phyloP scores from a whole-genome alignment of 2,888 invertebrate genomes.

The Mimumesa dahlbomi region DNA sequence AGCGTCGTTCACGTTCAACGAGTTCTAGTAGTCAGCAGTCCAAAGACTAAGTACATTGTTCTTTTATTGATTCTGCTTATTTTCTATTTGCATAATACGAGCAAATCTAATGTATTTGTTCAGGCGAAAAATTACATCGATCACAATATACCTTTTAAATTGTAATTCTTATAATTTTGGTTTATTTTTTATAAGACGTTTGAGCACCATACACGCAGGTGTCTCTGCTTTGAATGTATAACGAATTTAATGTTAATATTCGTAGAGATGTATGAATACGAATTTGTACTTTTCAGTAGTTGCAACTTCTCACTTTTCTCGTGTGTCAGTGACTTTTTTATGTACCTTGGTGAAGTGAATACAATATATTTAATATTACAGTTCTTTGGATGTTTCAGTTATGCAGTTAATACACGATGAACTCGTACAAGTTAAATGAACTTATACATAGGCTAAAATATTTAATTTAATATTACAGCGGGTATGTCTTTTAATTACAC shows the following conservation, averaged over 20 bases:
- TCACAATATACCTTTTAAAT: conserved; percentile 17
- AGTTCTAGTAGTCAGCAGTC: conserved; percentile 73
- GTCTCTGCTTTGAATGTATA: conserved; percentile 11
- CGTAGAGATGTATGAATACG: conserved; percentile 19
- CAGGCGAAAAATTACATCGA: conserved; percentile 24
- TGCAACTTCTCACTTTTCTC: conserved; percentile 5
- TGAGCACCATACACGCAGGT: conserved; percentile 13
- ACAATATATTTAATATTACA: conserved; percentile 7
- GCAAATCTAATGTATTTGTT: conserved; percentile 20
- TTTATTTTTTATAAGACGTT: conserved; percentile 15
- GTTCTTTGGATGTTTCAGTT: conserved; percentile 4
- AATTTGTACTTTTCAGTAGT: conserved; percentile 16
- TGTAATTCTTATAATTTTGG: conserved; percentile 14
- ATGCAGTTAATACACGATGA: neutral
- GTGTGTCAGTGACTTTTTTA: conserved; percentile 8
- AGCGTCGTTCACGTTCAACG: conserved; percentile 73
- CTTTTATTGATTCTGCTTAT: conserved; percentile 3
- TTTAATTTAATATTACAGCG: conserved; percentile 3
- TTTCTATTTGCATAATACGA: conserved; percentile 17
- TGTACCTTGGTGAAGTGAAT: conserved; percentile 7
- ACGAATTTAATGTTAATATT: conserved; percentile 26
- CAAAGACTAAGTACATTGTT: conserved; percentile 63
- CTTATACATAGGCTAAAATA: conserved; percentile 1
- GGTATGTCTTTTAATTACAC: conserved; percentile 19
- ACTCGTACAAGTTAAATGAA: neutral